Evolutionary conservation across 2,113 vertebrate genomes (phyloP).

Genomic region (Chionis minor): DNA sequence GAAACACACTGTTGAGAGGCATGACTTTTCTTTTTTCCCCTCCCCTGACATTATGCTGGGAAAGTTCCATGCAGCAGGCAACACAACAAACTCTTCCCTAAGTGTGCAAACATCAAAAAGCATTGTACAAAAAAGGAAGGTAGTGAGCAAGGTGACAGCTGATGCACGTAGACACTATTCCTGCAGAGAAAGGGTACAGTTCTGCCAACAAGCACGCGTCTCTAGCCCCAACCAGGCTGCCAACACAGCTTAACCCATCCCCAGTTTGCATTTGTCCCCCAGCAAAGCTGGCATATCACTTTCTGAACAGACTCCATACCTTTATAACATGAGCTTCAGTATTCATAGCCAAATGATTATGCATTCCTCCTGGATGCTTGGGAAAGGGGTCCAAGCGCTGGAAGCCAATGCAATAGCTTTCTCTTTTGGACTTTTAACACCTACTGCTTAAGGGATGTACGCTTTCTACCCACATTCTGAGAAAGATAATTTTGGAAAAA

Average conservation of each 20-base stretch:
- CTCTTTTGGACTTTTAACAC: not conserved
- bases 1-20: not conserved
- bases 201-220: not conserved
- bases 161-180: accelerated
- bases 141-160: not conserved
- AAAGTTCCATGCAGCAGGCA: not conserved
- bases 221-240: not conserved
- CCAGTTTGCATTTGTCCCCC: not conserved
- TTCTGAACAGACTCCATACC: not conserved
- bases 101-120: not conserved
- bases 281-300: not conserved
- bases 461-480: not conserved
- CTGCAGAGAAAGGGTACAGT: not conserved
- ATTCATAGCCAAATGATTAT: not conserved
- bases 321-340: not conserved
- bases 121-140: not conserved
- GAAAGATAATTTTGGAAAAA: not conserved
- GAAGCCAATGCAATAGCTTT: not conserved
- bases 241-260: not conserved
- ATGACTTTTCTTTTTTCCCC: not conserved
- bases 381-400: not conserved
- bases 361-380: not conserved
- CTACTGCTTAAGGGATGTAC: not conserved
- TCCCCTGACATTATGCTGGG: not conserved
- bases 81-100: not conserved